Evolutionary conservation across 1,140 invertebrate species (phyloP), one percentile per base, ranked within the genome.

Genomic region (Drosophila punjabiensis): DNA sequence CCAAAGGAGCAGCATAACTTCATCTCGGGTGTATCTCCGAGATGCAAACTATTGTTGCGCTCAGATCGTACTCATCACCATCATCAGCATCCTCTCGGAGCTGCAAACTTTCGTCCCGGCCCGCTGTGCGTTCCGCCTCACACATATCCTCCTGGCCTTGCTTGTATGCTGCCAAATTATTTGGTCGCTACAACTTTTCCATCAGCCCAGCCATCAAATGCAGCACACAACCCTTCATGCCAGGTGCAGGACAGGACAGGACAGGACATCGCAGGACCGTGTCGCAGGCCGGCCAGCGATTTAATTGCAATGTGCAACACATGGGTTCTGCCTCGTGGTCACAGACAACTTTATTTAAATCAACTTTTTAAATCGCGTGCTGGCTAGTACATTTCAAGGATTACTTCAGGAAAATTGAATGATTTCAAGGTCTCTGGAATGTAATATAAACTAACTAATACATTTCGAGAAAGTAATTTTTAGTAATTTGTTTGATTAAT

Each of bases 21-120:
- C 41, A 55, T 48, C 61, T 71, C 64, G 69, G 76, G 68, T 86
- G 71, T 86, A 76, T 89, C 75, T 91, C 48, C 30, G 65, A 82
- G 76, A 89, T 89, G 87, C 86, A 89, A 89, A 89, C 86, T 86
- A 89, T 89, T 89, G 86, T 89, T 89, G 87, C 79, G 66, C 68
- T 77, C 73, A 89, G 82, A 76, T 80, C 52, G 52, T 53, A 53
- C 85, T 76, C 85, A 78, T 89, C 62, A 65, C 75, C 67, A 65
- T 79, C 67, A 64, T 75, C 79, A 56, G 48, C 56, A 66, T 39
- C 67, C 75, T 52, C 59, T 45, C 11, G 24, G 60, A 48, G 55
- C 41, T 63, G 37, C 32, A 76, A 89, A 90, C 81, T 89, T 89
- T 84, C 28, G 50, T 55, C 33, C 69, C 48, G 45, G 28, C 50